Evolutionary conservation across 2,113 vertebrate species (phyloP), one percentile per base, ranked within the genome.

Genomic region (Corvus moneduloides): DNA sequence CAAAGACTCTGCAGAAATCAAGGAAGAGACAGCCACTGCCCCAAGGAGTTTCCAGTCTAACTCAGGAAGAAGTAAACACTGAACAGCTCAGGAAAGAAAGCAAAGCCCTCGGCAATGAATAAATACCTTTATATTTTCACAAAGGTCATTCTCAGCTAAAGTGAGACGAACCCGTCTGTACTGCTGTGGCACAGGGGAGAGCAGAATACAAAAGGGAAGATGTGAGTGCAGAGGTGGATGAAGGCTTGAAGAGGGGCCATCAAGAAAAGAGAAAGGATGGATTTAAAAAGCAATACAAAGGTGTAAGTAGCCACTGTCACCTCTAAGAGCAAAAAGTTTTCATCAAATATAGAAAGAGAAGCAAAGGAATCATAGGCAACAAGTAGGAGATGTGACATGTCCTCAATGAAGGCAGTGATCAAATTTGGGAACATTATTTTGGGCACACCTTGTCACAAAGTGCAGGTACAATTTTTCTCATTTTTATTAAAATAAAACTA

Each of bases 81-180:
- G 49, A 92, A 43, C 32, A 89, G 46, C 27, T 93, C 64, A 88
- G 56, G n/a, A 88, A 78, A 81, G 82, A 77, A 93, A 84, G 68
- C 7, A 48, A 95, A 90, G 82, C 85, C 43, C 30, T 75, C 0
- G 2, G 72, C 2, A 2, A 58, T 19, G n/a, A 93, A 94, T 41
- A 91, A 95, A 76, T 75, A 87, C 33, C 37, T 80, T 55, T 39
- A n/a, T 35, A 30, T 78, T 92, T 83, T 68, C 69, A 72, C 43
- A 95, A 92, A 91, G 83, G 83, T 89, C 56, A 89, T 51, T 79
- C 83, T 79, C 74, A 64, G 49, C 32, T 82, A 37, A 90, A 75
- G 26, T 68, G 49, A 93, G 19, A 78, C 3, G 9, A 90, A 56
- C 33, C 7, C 0, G 0, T 23, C 11, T 56, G 39, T 61, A 61